phyloP scores from a whole-genome alignment of 2,113 vertebrate species.

The Rhadina sibilatrix region DNA sequence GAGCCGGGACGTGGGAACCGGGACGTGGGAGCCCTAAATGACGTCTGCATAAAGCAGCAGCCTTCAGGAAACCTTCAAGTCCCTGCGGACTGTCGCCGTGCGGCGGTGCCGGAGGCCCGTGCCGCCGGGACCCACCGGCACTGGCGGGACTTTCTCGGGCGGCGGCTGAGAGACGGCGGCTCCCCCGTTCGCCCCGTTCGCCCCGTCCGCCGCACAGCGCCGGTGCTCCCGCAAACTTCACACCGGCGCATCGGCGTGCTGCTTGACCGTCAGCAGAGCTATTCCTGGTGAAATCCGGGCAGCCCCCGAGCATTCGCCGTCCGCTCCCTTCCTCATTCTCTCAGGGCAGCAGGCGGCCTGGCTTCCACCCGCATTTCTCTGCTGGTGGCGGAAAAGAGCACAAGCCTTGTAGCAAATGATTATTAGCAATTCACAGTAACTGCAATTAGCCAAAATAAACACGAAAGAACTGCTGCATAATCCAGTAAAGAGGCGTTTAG shows the following conservation, averaged over 20 bases:
- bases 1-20: background rate
- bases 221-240: background rate
- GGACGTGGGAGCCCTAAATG: background rate
- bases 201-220: background rate
- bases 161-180: background rate
- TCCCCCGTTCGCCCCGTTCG: rapidly evolving
- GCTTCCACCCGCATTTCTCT: background rate
- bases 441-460: background rate
- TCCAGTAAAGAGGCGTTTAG: background rate
- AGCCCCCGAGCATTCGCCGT: background rate
- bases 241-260: background rate
- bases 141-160: background rate
- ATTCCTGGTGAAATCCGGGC: background rate
- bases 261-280: background rate
- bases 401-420: background rate
- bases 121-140: background rate
- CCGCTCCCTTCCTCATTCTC: background rate
- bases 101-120: background rate
- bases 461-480: background rate
- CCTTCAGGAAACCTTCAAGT: background rate
- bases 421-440: background rate
- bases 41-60: background rate
- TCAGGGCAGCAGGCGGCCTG: background rate
- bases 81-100: background rate
- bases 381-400: background rate